Conservation (phyloP, 2,113 vertebrate species). For the Megatriorchis doriae region DNA sequence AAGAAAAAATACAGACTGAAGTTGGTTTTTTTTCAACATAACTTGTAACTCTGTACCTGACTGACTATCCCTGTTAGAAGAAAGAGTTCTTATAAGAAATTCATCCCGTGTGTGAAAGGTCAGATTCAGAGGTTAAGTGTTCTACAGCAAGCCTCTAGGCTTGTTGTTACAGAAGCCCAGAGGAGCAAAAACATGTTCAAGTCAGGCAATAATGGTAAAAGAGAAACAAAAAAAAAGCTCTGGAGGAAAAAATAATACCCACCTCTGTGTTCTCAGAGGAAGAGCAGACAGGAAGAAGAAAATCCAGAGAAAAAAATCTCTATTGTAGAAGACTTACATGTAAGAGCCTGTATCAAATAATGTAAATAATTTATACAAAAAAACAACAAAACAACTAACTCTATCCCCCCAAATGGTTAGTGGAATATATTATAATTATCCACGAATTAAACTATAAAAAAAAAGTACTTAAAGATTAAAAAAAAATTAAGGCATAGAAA, state of each 20-base stretch:
- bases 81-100: slow-evolving; percentile 4
- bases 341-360: not conserved
- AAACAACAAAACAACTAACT: not conserved
- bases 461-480: not conserved
- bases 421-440: not conserved
- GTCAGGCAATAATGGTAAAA: not conserved
- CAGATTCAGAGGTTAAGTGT: slow-evolving; percentile 25
- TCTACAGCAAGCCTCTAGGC: not conserved
- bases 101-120: not conserved
- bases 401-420: not conserved
- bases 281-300: not conserved
- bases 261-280: not conserved
- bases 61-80: not conserved
- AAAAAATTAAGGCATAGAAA: not conserved
- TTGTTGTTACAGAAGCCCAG: slow-evolving; percentile 6
- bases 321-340: not conserved
- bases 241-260: not conserved
- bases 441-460: not conserved
- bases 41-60: not conserved
- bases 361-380: not conserved
- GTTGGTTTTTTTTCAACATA: not conserved
- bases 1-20: not conserved
- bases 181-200: slow-evolving; percentile 1
- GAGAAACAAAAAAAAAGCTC: not conserved
- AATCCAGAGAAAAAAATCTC: not conserved